Evolutionary conservation across 2,888 invertebrate genomes (phyloP).

Genomic region (Isotomurus palustris): DNA sequence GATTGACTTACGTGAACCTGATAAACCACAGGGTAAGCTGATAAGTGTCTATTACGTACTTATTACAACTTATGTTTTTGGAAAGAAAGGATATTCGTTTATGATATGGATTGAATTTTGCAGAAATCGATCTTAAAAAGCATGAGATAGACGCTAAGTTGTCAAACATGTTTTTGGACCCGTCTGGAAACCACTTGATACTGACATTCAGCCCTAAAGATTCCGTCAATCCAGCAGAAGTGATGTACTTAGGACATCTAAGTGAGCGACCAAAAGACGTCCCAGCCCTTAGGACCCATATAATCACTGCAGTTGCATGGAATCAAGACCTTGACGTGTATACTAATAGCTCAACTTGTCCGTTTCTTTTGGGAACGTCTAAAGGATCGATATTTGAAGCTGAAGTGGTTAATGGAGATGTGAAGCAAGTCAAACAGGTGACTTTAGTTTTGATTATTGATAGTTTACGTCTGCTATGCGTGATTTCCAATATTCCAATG

Average conservation of each 20-base stretch:
- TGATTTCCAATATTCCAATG: too few species aligned
- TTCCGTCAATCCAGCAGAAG: conserved; percentile 60
- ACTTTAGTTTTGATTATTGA: too few species aligned
- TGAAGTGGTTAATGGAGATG: conserved; percentile 74
- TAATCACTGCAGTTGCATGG: conserved; percentile 88
- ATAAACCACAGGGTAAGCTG: conserved; percentile 68
- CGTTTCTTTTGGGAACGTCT: conserved; percentile 83
- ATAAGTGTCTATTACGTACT: neutral
- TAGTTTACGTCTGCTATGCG: too few species aligned
- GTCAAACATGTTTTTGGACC: conserved; percentile 72
- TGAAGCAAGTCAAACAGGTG: conserved; percentile 83
- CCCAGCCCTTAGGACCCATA: conserved; percentile 61
- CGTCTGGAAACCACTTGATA: conserved; percentile 78
- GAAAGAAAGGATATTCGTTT: too few species aligned
- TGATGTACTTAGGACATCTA: conserved; percentile 68
- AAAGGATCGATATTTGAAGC: conserved; percentile 87
- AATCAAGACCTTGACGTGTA: conserved; percentile 53
- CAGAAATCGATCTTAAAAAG: conserved; percentile 54
- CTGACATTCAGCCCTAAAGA: conserved; percentile 65
- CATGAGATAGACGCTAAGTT: conserved; percentile 59
- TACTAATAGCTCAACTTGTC: conserved; percentile 64
- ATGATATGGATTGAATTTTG: too few species aligned
- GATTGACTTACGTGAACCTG: conserved; percentile 73
- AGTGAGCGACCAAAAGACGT: conserved; percentile 58
- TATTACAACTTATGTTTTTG: neutral